Conservation (phyloP, 2,888 invertebrate genomes). For the Amphipyra berbera region DNA sequence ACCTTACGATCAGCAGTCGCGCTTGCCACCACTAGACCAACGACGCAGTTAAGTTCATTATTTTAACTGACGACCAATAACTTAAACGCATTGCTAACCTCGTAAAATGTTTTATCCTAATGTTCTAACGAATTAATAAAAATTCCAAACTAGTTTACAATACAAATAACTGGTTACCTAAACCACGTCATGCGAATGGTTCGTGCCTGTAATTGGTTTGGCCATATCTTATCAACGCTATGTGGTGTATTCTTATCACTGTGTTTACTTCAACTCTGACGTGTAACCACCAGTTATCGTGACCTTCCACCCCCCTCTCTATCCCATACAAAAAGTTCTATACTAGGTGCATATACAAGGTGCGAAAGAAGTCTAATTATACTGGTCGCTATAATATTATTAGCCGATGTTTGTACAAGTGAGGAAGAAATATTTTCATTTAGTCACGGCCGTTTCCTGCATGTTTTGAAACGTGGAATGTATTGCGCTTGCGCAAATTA, state of each 20-base stretch:
- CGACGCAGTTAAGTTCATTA: too few species aligned
- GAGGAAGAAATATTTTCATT: slow-evolving; percentile 78
- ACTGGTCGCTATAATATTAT: slow-evolving; percentile 59
- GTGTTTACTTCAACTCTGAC: slow-evolving; percentile 68
- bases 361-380: slow-evolving; percentile 47
- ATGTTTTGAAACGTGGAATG: slow-evolving; percentile 75
- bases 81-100: not conserved
- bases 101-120: not conserved
- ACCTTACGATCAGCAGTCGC: too few species aligned
- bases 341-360: slow-evolving; percentile 23
- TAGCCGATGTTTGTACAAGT: slow-evolving; percentile 74
- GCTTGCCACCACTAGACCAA: too few species aligned
- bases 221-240: slow-evolving; percentile 73
- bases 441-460: slow-evolving; percentile 63
- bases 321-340: slow-evolving; percentile 11
- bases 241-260: slow-evolving; percentile 70
- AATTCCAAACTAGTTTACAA: slow-evolving; percentile 26
- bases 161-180: slow-evolving; percentile 55
- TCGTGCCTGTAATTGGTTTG: slow-evolving; percentile 74
- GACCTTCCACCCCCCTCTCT: slow-evolving; percentile 38
- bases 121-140: slow-evolving; percentile 9
- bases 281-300: slow-evolving; percentile 46
- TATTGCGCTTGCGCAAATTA: slow-evolving; percentile 60
- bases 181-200: slow-evolving; percentile 60
- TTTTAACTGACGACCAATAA: too few species aligned